phyloP scores from a whole-genome alignment of 35 echinoderm and acorn worm species.

The Apostichopus japonicus region DNA sequence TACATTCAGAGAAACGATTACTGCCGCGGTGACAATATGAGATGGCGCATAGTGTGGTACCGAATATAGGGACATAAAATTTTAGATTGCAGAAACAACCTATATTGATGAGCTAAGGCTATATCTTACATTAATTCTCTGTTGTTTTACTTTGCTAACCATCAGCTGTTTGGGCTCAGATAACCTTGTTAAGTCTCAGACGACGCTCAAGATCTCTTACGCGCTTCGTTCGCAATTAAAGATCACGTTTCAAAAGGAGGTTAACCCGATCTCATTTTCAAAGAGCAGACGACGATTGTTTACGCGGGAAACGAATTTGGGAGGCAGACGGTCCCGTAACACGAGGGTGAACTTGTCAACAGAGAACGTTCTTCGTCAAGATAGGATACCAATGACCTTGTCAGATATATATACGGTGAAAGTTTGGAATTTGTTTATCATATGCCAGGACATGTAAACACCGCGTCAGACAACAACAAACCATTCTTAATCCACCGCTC shows the following conservation, averaged over 20 bases:
- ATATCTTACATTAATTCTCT: too few species aligned
- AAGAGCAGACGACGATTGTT: not conserved
- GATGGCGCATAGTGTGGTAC: too few species aligned
- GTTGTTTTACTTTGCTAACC: too few species aligned
- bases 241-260: slow-evolving; percentile 45
- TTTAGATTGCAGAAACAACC: too few species aligned
- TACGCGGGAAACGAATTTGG: slow-evolving; percentile 7
- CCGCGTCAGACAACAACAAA: not conserved
- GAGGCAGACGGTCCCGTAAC: not conserved
- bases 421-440: slow-evolving; percentile 32
- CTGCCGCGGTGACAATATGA: too few species aligned
- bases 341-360: not conserved
- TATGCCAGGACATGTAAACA: slow-evolving; percentile 18
- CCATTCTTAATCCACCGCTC: not conserved
- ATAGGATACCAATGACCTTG: not conserved
- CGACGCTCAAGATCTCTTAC: too few species aligned
- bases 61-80: too few species aligned
- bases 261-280: slow-evolving; percentile 2
- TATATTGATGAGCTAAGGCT: too few species aligned
- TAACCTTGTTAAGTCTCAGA: too few species aligned
- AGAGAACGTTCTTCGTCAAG: not conserved
- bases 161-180: too few species aligned
- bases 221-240: slow-evolving; percentile 12
- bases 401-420: slow-evolving; percentile 17
- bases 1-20: too few species aligned